Evolutionary conservation across 2,888 invertebrate species (phyloP).

Genomic region (Odontocolon sp.): DNA sequence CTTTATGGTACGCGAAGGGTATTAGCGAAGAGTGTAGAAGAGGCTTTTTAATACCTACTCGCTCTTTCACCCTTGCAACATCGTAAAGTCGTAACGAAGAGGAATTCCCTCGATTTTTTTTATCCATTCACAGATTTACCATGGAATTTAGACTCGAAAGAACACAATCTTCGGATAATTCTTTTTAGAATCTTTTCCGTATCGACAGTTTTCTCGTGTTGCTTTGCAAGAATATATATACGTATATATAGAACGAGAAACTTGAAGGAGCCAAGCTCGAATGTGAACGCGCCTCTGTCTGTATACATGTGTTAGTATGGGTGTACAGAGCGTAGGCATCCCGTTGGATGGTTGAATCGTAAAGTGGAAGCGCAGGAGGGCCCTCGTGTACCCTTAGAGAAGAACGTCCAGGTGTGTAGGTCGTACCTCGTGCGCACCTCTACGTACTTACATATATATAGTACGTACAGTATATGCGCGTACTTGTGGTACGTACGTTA

Average conservation of each 20-base stretch:
- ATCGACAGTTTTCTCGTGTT: background rate
- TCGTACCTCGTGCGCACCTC: no score
- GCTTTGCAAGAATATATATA: background rate
- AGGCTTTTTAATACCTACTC: constrained; percentile 34
- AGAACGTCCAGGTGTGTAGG: constrained; percentile 78
- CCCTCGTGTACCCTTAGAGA: constrained; percentile 74
- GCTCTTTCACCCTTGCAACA: constrained; percentile 11
- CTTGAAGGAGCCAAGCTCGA: constrained; percentile 45
- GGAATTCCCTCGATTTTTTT: constrained; percentile 5
- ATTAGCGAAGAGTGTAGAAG: constrained; percentile 37
- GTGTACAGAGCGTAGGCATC: constrained; percentile 69
- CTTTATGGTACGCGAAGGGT: constrained; percentile 32
- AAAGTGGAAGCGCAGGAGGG: constrained; percentile 75
- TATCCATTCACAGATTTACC: background rate
- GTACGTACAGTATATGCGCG: background rate
- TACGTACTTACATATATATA: constrained; percentile 23
- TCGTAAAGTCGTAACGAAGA: constrained; percentile 47
- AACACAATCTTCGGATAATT: background rate
- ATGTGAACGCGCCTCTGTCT: constrained; percentile 6
- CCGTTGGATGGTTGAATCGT: constrained; percentile 75
- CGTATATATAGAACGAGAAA: constrained; percentile 17
- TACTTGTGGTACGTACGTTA: constrained; percentile 48
- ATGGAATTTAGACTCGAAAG: background rate
- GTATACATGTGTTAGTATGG: constrained; percentile 23
- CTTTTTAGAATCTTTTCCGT: background rate